Conservation (phyloP, 2,888 invertebrate genomes). For the Girardia tigrina region DNA sequence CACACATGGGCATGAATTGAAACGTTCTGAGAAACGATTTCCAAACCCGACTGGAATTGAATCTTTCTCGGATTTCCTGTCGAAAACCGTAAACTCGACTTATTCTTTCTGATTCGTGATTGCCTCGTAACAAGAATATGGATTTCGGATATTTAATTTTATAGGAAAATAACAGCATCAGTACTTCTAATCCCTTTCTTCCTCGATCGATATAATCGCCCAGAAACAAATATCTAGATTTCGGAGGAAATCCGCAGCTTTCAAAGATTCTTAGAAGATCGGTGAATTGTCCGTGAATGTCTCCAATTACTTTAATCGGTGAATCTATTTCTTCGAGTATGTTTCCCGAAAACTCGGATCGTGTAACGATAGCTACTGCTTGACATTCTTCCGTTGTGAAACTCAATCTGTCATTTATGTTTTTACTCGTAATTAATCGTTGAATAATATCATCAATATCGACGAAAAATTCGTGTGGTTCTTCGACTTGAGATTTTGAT, state of each 20-base stretch:
- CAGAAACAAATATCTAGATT: conserved; percentile 33
- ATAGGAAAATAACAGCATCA: conserved; percentile 31
- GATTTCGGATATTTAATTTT: conserved; percentile 33
- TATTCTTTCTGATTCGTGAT: conserved; percentile 34
- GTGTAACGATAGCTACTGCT: background rate
- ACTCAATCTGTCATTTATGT: background rate
- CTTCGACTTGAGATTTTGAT: background rate
- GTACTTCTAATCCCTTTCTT: conserved; percentile 32
- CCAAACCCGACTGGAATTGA: conserved; percentile 28
- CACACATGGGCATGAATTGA: conserved; percentile 31
- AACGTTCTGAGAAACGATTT: conserved; percentile 32
- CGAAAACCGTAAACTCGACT: conserved; percentile 35
- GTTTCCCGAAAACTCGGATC: conserved; percentile 27
- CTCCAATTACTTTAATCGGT: conserved; percentile 34
- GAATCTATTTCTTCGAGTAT: conserved; percentile 32
- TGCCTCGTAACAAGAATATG: conserved; percentile 34
- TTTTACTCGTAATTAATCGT: background rate
- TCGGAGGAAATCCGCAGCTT: conserved; percentile 28
- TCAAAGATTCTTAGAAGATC: conserved; percentile 34
- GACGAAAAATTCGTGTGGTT: conserved; percentile 1
- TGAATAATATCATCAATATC: background rate
- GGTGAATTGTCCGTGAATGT: conserved; percentile 35
- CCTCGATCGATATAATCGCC: conserved; percentile 34
- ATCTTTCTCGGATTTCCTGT: conserved; percentile 36
- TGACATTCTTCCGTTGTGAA: background rate